phyloP scores from a whole-genome alignment of 2,888 invertebrate species.

The Coleophora deauratella region DNA sequence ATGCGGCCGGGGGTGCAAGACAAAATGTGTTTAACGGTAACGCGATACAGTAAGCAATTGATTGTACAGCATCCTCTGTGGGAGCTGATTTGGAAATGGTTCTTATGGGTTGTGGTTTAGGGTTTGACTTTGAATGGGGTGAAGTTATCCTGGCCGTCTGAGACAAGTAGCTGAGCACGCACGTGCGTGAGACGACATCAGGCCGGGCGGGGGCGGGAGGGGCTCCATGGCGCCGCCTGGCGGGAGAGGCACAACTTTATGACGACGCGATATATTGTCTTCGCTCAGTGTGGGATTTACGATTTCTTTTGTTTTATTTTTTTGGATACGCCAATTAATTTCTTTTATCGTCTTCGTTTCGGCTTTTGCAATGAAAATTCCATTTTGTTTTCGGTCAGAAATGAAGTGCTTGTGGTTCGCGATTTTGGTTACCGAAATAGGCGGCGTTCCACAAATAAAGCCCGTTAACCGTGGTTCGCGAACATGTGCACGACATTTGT shows the following conservation, averaged over 20 bases:
- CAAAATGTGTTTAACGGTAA: slow-evolving; percentile 39
- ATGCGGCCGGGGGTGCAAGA: slow-evolving; percentile 23
- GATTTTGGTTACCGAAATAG: slow-evolving; percentile 19
- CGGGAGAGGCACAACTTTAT: slow-evolving; percentile 66
- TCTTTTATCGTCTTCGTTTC: slow-evolving; percentile 41
- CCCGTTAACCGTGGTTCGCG: slow-evolving; percentile 15
- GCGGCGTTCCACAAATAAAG: slow-evolving; percentile 31
- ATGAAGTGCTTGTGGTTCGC: slow-evolving; percentile 28
- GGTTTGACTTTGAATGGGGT: slow-evolving; percentile 36
- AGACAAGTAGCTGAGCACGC: slow-evolving; percentile 50
- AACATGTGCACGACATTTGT: slow-evolving; percentile 39
- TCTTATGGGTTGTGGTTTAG: slow-evolving; percentile 38
- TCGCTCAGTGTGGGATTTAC: slow-evolving; percentile 63
- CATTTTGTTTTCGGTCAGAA: slow-evolving; percentile 27
- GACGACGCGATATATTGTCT: slow-evolving; percentile 64
- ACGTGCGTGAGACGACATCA: slow-evolving; percentile 53
- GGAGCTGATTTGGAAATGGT: slow-evolving; percentile 26
- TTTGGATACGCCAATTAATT: slow-evolving; percentile 59
- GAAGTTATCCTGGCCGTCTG: slow-evolving; percentile 23
- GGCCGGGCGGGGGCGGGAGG: slow-evolving; percentile 16
- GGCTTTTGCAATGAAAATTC: slow-evolving; percentile 35
- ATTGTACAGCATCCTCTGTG: slow-evolving; percentile 35
- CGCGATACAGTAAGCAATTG: slow-evolving; percentile 57
- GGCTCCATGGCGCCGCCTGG: slow-evolving; percentile 31
- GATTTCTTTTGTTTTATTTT: slow-evolving; percentile 61